Base-by-base conservation (phyloP, 2,888 invertebrate species). In the Eupithecia inturbata region DNA sequence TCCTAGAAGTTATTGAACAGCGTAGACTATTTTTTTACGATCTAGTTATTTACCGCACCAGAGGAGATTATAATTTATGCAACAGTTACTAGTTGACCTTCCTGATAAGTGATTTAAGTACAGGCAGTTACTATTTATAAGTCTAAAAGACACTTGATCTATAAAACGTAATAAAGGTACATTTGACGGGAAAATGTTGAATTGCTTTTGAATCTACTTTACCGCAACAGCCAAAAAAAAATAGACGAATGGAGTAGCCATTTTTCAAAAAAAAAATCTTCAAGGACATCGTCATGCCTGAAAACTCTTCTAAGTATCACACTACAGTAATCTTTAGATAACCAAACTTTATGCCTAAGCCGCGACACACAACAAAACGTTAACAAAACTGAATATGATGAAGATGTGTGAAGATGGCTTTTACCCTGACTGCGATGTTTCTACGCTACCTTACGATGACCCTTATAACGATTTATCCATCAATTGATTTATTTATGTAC, bases 1-100 rank as follows among this genome's bases (percentile, higher is more conserved):
- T 68, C 28, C 26, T 49, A 73, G 53, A 63, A 49, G 68, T 76
- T 72, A 72, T 74, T 70, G 72, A 62, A 36, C 33, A 74, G 64
- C 68, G 67, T 7, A 41, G 69, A 60, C 22, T 67, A 22, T 33
- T 63, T 75, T 72, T 74, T 74, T 73, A 66, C 45, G 67, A 70
- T 67, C 62, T 45, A 36, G 22, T 73, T 1, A 66, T 57, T 68
- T 53, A 39, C 5, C 39, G 26, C 12, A 14, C 28, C 3, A 31
- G n/a, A 60, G 33, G 22, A 63, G 10, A 22, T 67, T 33, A 14
- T 68, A 71, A 71, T 71, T 71, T 74, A 71, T 69, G 71, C 71
- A 74, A n/a, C 22, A 14, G 36, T 33, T 36, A 60, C 64, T 68
- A 68, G 70, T 67, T 45, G 70, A 74, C 70, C 74, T 74, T 71